These are phyloP conservation scores for Sitta europaea DNA, from an alignment of 2,113 vertebrate species.

Conservation along the genomic window DNA sequence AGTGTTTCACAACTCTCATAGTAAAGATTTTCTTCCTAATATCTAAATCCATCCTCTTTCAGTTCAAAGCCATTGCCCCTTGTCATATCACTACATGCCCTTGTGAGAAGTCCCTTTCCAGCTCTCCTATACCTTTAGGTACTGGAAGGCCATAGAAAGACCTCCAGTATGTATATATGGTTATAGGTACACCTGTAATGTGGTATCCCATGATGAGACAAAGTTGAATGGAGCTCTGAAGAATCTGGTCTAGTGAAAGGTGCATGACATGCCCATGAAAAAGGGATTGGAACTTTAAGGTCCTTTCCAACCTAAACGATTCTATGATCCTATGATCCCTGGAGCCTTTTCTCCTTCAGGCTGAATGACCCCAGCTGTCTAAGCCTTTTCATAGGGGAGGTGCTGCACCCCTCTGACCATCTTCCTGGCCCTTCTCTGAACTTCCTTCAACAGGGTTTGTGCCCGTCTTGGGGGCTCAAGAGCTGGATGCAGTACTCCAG, in stretches of 20 bases:
- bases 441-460: not conserved
- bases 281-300: not conserved
- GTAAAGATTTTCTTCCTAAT: not conserved
- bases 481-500: not conserved
- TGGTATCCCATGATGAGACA: not conserved
- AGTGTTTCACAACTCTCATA: fast-evolving
- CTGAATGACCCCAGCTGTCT: not conserved
- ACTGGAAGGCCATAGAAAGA: not conserved
- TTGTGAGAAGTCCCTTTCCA: not conserved
- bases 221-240: not conserved
- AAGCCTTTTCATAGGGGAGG: not conserved
- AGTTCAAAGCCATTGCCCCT: fast-evolving
- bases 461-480: not conserved
- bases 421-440: not conserved
- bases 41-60: not conserved
- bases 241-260: not conserved
- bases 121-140: not conserved
- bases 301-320: not conserved
- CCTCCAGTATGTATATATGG: not conserved
- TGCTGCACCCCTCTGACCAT: not conserved
- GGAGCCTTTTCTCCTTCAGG: not conserved
- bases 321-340: not conserved
- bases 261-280: not conserved
- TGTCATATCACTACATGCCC: not conserved
- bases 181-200: not conserved